Base-by-base conservation (phyloP, 2,888 invertebrate genomes). In the Ormyrus nitidulus region DNA sequence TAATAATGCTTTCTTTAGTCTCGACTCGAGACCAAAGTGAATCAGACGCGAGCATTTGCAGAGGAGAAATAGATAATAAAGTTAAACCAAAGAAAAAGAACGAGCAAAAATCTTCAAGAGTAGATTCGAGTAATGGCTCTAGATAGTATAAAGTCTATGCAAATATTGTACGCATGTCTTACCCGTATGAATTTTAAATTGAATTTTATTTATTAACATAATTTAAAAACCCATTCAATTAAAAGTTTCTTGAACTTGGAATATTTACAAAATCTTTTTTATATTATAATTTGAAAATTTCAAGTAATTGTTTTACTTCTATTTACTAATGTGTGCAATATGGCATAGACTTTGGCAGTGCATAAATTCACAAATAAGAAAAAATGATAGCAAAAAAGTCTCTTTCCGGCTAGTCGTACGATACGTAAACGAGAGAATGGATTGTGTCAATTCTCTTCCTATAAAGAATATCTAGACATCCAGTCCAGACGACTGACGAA, bases 391-490 rank as follows among this genome's bases (percentile, higher is more conserved):
- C 8, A 8, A 51, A 48, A 34, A 72, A 66, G 56, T 48, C 46
- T 59, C 13, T 59, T 70, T 71, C 51, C 58, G 65, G 65, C 64
- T 34, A 61, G 10, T 13, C 53, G 13, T 61, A 44, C 51, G 7
- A 65, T 65, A 66, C 44, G 34, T n/a, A 62, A 46, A 58, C 11
- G 62, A 61, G 64, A 71, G 69, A 71, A 61, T 80, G 86, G 93
- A 93, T 92, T 93, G 93, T 92, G 93, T 93, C 93, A 92, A 92
- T 93, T 93, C 93, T 93, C 92, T 91, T 92, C 13, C 89, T 91
- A 92, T 91, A 92, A 93, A 93, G 93, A 93, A 93, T 93, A 90
- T 92, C 91, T 92, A 92, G 93, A 93, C 93, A 87, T 89, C 84
- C 88, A 91, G 90, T 91, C 89, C 87, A 85, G 82, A 77, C 82